These are phyloP conservation scores for Eidolon helvum DNA, from an alignment of 2,113 vertebrate genomes.

Conservation along the genomic window DNA sequence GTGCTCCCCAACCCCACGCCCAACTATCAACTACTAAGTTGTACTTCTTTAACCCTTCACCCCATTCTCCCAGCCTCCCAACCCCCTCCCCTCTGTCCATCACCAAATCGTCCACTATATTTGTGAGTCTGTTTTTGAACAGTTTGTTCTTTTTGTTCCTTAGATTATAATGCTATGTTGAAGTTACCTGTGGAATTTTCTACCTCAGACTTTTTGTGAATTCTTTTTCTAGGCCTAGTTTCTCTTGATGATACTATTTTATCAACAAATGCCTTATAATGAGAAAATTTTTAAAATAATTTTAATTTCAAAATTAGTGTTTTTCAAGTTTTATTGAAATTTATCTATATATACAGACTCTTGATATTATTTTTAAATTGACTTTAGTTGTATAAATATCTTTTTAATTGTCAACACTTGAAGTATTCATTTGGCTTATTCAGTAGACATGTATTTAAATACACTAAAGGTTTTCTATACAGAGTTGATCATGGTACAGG, in stretches of 20 bases:
- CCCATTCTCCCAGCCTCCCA: no score
- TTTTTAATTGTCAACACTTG: background rate
- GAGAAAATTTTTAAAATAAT: background rate
- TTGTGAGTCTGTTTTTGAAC: background rate
- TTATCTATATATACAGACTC: background rate
- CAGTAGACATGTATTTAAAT: background rate
- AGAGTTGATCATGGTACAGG: background rate
- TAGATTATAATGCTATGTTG: background rate
- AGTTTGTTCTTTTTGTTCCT: no score
- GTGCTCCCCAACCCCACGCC: no score
- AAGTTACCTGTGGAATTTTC: background rate
- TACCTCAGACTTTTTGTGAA: background rate
- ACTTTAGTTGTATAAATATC: background rate
- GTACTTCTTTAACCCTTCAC: no score
- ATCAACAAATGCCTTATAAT: background rate
- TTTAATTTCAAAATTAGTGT: background rate
- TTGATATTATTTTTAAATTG: background rate
- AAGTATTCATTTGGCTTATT: background rate
- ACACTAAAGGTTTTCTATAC: background rate
- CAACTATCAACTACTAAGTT: no score
- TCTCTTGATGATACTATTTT: background rate
- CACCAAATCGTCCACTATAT: no score
- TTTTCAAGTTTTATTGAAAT: background rate
- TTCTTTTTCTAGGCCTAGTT: background rate
- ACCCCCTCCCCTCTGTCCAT: no score